phyloP scores from a whole-genome alignment of 2,113 vertebrate genomes.

The Plotosus lineatus region DNA sequence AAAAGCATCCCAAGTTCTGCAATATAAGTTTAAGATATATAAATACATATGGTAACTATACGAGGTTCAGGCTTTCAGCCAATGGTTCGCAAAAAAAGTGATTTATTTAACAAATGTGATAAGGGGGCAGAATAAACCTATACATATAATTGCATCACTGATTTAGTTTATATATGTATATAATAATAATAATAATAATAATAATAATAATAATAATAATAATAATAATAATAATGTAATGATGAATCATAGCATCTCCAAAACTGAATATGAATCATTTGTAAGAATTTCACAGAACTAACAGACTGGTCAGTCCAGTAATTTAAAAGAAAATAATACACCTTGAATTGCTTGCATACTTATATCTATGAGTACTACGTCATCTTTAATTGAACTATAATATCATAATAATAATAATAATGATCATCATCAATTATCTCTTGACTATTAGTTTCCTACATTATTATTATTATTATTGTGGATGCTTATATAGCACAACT shows the following conservation, averaged over 20 bases:
- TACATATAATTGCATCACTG: not conserved
- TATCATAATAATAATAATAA: too few relatives aligned
- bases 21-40: too few relatives aligned
- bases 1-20: too few relatives aligned
- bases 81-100: not conserved
- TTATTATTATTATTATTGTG: too few relatives aligned
- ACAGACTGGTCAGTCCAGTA: not conserved
- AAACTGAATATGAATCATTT: not conserved
- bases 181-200: not conserved
- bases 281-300: not conserved
- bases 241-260: not conserved
- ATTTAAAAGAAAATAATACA: not conserved
- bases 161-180: not conserved
- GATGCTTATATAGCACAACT: too few relatives aligned
- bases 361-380: not conserved
- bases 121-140: not conserved
- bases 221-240: not conserved
- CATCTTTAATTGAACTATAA: not conserved
- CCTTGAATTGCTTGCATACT: not conserved
- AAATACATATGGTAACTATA: not conserved
- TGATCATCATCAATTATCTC: too few relatives aligned
- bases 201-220: not conserved
- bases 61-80: not conserved
- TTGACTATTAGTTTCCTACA: not conserved
- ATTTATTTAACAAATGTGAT: not conserved